A percentile compares a stretch with the other conserved stretches of the same genome.
These are phyloP conservation scores for Piscicola geometra DNA, from an alignment of 2,888 invertebrate genomes.

Conservation along the genomic window DNA sequence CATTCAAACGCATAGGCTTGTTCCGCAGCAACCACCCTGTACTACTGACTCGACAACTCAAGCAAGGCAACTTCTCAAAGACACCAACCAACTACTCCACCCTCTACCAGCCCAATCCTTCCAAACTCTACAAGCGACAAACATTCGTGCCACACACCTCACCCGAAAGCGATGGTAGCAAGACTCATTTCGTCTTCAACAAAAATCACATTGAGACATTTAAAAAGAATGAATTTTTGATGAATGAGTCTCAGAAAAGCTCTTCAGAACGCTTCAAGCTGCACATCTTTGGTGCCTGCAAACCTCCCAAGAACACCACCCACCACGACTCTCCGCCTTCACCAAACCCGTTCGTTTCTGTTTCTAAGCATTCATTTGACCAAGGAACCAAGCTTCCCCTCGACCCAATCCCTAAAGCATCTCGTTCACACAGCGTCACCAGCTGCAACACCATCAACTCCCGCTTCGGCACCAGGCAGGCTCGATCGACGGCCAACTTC, in stretches of 20 bases:
- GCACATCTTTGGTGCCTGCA: too few species aligned
- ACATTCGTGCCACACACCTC: too few species aligned
- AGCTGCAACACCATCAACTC: background rate
- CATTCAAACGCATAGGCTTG: too few species aligned
- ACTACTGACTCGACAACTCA: too few species aligned
- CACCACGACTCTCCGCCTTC: background rate
- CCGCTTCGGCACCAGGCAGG: background rate
- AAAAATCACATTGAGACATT: background rate
- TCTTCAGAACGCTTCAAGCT: too few species aligned
- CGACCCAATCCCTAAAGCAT: background rate
- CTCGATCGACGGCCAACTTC: slow-evolving; percentile 46
- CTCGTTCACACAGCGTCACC: background rate
- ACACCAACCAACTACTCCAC: too few species aligned
- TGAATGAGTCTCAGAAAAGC: too few species aligned
- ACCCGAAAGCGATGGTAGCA: background rate
- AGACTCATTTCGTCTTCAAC: background rate
- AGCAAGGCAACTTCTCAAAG: too few species aligned
- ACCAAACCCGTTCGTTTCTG: background rate
- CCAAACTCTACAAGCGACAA: background rate
- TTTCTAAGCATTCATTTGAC: background rate
- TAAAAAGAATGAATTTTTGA: too few species aligned
- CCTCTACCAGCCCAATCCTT: background rate
- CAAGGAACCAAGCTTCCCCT: background rate
- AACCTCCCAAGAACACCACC: background rate
- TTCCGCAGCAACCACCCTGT: too few species aligned